Evolutionary conservation across 2,888 invertebrate genomes (phyloP), one percentile per base, ranked within the genome.

Genomic region (Laspeyria flexula): DNA sequence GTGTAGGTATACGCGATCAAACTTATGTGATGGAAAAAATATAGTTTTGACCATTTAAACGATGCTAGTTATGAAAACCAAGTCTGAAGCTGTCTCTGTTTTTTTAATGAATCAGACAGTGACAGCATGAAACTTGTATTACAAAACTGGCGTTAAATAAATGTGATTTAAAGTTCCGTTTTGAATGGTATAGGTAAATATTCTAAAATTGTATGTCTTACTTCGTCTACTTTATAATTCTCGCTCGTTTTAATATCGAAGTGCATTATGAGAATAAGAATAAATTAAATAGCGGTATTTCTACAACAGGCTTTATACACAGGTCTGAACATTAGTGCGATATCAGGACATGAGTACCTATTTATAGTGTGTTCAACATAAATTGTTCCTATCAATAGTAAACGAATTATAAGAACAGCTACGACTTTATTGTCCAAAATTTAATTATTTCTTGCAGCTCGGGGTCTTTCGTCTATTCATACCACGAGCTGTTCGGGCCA

Each of bases 211-310:
- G 23, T 21, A 21, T 1, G 7, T 38, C n/a, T 15, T 10, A 16
- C 34, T 27, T 11, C 27, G 15, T 41, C 18, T 31, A 15, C 7
- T 39, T 46, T 9, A 31, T 1, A 11, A 18, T 18, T 31, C 5
- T 45, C 21, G n/a, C 11, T 16, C 25, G n/a, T 39, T 12, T 9
- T 33, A 13, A 43, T 15, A 48, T 34, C 16, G 38, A 43, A 42
- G 48, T 49, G 48, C 37, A 49, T 43, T 49, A 52, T 37, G 38
- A 31, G 46, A 34, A 33, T 35, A 25, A 33, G 33, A 30, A 13
- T 18, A 18, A 21, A n/a, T 1, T n/a, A n/a, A 6, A 10, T 35
- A 5, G 2, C 13, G 1, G 3, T 35, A 18, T 11, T 10, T 10
- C 3, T 38, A 38, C 25, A 23, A 38, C n/a, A 34, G 11, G 3